Evolutionary conservation across 2,888 invertebrate genomes (phyloP), one percentile per base, ranked within the genome.

Genomic region (Apotomis capreana): DNA sequence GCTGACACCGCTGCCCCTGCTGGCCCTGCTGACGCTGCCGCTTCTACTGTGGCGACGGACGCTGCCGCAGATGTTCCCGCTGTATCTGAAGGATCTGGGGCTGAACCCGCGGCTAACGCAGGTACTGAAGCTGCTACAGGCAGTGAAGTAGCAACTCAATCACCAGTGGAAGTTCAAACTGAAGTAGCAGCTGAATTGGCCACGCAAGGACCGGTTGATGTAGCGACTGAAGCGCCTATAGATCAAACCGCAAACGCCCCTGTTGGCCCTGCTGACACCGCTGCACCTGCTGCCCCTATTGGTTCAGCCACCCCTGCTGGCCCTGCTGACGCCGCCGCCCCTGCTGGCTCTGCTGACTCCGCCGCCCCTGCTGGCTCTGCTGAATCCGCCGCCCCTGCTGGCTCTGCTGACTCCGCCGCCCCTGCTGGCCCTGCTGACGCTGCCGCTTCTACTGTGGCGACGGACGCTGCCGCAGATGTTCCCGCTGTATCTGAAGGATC

Each of bases 211-310:
- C 54, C 64, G 5, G 15, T 64, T 44, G 63, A 63, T 58, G 68
- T 68, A 59, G 60, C 51, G 40, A 60, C 57, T 59, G 55, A 51
- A 57, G 62, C 49, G 46, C 69, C 67, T 62, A 70, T 55, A 5
- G 67, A 51, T 44, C 68, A 58, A 59, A 49, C 5, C 44, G 13
- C 57, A 6, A 52, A 59, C 55, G 70, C n/a, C n/a, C 1, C 15
- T 15, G 15, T 1, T 15, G 15, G 15, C 15, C 1, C 15, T 15
- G 15, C 15, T 15, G 15, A 15, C 15, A 1, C 1, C 15, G 0
- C 15, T 15, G 15, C 0, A 1, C 26, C 26, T 2, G 26, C 26
- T 26, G 2, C n/a, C n/a, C 1, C 15, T 15, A 12, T 61, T 51
- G 44, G 37, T 9, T 9, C 40, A 40, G 59, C 49, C 49, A n/a